Evolutionary conservation across 2,113 vertebrate genomes (phyloP).

Genomic region (Oryzias melastigma): DNA sequence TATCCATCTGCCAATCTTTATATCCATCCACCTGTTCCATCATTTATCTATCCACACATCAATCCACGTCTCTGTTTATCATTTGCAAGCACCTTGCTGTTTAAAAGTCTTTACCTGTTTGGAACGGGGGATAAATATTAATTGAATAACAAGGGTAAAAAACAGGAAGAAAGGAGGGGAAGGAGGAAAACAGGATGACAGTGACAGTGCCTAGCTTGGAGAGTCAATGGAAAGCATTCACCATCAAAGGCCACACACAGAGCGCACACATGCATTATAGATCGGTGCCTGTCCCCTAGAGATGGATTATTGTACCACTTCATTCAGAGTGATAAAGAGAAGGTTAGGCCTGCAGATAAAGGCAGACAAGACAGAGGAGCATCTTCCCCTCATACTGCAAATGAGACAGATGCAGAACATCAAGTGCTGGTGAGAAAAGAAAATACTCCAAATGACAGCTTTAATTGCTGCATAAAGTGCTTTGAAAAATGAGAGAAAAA

Average conservation of each 20-base stretch:
- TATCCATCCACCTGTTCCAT: no score
- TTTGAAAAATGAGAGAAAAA: constrained; percentile 42
- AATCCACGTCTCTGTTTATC: no score
- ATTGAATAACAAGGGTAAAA: constrained; percentile 15
- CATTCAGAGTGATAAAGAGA: constrained; percentile 35
- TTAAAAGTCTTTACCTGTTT: not conserved
- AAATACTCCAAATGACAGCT: constrained; percentile 43
- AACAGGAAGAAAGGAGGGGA: constrained; percentile 2
- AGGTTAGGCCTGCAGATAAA: constrained; percentile 27
- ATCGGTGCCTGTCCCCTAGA: constrained; percentile 30
- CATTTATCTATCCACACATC: no score
- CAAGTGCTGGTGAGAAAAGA: constrained; percentile 25
- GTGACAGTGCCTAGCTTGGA: constrained; percentile 32
- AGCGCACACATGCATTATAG: constrained; percentile 42
- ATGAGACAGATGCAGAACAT: constrained; percentile 42
- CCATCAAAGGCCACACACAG: constrained; percentile 25
- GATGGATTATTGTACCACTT: constrained; percentile 47
- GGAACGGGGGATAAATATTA: not conserved
- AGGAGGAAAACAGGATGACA: constrained; percentile 19
- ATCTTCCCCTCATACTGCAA: constrained; percentile 38
- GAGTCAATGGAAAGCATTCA: constrained; percentile 38
- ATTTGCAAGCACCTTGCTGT: not conserved
- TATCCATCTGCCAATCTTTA: not conserved
- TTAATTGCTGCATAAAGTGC: constrained; percentile 49
- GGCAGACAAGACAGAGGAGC: constrained; percentile 17